Evolutionary conservation across 64 coral and sea anemone genomes (phyloP).

Genomic region (Astreopora myriophthalma): DNA sequence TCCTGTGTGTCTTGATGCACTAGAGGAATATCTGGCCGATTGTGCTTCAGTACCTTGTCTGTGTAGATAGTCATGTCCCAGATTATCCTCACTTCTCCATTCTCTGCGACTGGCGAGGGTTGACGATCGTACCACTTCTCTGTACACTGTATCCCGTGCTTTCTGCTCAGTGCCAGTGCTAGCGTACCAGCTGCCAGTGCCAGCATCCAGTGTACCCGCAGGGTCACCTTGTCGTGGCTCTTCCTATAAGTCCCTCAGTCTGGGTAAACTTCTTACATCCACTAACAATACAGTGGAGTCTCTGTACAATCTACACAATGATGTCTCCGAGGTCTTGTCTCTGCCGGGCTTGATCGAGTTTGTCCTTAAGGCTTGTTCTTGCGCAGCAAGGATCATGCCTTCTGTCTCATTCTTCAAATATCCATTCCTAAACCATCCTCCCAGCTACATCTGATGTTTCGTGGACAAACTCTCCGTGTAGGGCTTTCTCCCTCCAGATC

Average conservation of each 20-base stretch:
- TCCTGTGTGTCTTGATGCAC: too few relatives aligned
- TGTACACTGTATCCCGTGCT: background rate
- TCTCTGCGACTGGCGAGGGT: background rate
- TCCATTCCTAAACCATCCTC: background rate
- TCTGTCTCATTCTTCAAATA: background rate
- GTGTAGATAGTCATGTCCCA: too few relatives aligned
- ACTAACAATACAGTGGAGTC: background rate
- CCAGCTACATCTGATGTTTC: background rate
- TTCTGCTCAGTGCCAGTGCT: background rate
- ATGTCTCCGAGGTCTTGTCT: background rate
- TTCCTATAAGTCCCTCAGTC: background rate
- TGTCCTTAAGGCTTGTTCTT: background rate
- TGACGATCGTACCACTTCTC: background rate
- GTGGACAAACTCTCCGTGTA: background rate
- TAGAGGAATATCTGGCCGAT: too few relatives aligned
- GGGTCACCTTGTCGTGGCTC: background rate
- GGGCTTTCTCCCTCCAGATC: background rate
- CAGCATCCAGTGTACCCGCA: background rate
- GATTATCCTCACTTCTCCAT: background rate
- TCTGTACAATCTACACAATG: background rate
- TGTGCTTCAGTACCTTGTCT: too few relatives aligned
- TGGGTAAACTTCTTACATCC: background rate
- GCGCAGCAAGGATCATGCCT: background rate
- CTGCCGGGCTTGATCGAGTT: background rate
- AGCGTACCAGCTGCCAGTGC: background rate